Conservation (phyloP, 2,797 vertebrate genomes). For the Zalophus californianus region DNA sequence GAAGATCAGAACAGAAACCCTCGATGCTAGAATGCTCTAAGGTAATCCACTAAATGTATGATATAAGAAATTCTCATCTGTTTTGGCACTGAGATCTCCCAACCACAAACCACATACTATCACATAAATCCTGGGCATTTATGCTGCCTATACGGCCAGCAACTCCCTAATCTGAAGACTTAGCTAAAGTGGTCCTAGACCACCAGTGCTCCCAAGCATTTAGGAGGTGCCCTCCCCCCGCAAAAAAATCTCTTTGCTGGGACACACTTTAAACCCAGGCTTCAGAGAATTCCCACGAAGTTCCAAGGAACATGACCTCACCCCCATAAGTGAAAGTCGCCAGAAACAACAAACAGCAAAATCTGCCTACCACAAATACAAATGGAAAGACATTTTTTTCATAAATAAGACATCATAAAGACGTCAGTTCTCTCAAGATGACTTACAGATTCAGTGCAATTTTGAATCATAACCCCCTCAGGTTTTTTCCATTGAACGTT, state of each 20-base stretch:
- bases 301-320: not conserved
- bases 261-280: not conserved
- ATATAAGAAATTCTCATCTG: not conserved
- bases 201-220: not conserved
- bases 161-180: not conserved
- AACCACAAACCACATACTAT: not conserved
- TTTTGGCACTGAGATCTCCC: not conserved
- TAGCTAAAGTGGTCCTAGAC: not conserved
- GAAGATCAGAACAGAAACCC: not conserved
- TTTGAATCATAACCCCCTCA: not conserved
- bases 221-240: not conserved
- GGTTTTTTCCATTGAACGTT: not conserved
- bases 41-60: not conserved
- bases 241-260: not conserved
- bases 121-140: not conserved
- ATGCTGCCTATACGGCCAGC: not conserved
- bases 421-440: not conserved
- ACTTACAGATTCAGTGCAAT: not conserved
- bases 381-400: constrained; percentile 19
- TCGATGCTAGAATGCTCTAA: not conserved
- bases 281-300: not conserved
- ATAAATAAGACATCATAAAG: not conserved
- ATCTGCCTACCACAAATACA: not conserved
- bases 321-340: not conserved
- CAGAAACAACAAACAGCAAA: not conserved